Base-by-base conservation (phyloP, 2,888 invertebrate genomes). In the Watsonalla cultraria region DNA sequence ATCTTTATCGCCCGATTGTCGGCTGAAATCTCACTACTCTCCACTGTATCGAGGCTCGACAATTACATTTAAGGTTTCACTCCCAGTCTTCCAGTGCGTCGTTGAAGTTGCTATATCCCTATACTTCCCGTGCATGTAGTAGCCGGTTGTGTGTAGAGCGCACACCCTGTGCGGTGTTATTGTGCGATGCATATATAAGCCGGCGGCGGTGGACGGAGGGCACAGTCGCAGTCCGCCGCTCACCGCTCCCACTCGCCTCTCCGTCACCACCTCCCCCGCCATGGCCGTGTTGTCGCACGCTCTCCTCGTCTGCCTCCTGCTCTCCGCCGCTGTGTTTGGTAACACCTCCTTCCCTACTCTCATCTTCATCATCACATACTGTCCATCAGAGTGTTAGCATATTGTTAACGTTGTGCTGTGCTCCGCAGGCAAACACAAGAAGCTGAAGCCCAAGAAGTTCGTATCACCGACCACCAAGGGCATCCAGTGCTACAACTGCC, bases 401-500 rank as follows among this genome's bases (percentile, higher is more conserved):
- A 6, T 14, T 39, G 11, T 54, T n/a, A n/a, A 5, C 47, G 37
- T 45, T 37, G 47, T 13, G 7, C 33, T 11, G 5, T 42, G 8
- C 5, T 42, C 49, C 52, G 6, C 72, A 84, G 88, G 82, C 24
- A 88, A 88, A 60, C 85, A 86, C 68, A 89, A 87, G 71, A 90
- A 89, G 61, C 64, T 71, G 24, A 87, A 86, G 66, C 82, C 79
- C 6, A 89, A 87, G 73, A 88, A 89, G 72, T 81, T 84, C 57
- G 81, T 84, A 35, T 81, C 86, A 0, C 81, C 86, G 0, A 72
- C 77, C 0, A 75, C 86, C 1, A 86, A 85, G 59, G 90, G 90
- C 14, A 83, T 88, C 56, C 89, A 86, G 68, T 90, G 90, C 64
- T 90, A 90, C 77, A 90, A 90, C 70, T 90, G 90, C 61, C 68